These are phyloP conservation scores for Theristicus caerulescens DNA, from an alignment of 2,113 vertebrate species.

Conservation along the genomic window DNA sequence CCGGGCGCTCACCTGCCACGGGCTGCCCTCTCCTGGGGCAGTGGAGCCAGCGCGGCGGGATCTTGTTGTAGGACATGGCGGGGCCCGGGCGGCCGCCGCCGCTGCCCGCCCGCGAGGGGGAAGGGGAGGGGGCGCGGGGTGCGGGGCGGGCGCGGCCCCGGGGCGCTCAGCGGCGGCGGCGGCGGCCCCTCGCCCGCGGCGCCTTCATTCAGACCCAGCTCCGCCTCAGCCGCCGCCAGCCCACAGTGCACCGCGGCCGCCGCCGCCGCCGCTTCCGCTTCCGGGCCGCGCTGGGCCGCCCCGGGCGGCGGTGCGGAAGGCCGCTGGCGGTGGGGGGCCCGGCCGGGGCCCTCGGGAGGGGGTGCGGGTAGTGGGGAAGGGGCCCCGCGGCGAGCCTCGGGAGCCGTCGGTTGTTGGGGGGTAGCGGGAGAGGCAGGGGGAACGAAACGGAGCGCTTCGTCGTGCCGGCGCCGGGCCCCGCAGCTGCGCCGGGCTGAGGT, in stretches of 20 bases:
- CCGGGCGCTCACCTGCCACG: conserved; percentile 83
- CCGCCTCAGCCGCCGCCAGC: conserved; percentile 23
- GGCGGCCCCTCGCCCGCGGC: conserved; percentile 25
- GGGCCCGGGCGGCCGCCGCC: neutral
- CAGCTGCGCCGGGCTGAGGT: accelerated
- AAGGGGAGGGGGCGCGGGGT: neutral
- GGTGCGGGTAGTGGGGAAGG: neutral
- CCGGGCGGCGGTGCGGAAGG: neutral
- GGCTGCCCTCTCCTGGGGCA: conserved; percentile 94
- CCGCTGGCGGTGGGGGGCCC: neutral
- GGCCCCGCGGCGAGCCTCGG: accelerated
- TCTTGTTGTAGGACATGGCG: conserved; percentile 87
- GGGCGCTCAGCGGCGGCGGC: neutral
- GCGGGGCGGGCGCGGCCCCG: neutral
- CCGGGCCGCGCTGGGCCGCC: neutral
- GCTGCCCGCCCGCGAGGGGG: neutral
- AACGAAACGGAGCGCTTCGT: accelerated
- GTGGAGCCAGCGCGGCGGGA: conserved; percentile 92
- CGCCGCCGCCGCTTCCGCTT: neutral
- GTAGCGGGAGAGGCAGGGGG: neutral
- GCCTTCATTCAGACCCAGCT: conserved; percentile 60
- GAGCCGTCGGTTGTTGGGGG: accelerated
- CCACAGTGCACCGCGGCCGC: conserved; percentile 67
- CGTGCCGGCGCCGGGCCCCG: neutral
- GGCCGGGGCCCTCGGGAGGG: too few species aligned